These are phyloP conservation scores for Microctonus brassicae DNA, from an alignment of 2,888 invertebrate species.

Conservation along the genomic window DNA sequence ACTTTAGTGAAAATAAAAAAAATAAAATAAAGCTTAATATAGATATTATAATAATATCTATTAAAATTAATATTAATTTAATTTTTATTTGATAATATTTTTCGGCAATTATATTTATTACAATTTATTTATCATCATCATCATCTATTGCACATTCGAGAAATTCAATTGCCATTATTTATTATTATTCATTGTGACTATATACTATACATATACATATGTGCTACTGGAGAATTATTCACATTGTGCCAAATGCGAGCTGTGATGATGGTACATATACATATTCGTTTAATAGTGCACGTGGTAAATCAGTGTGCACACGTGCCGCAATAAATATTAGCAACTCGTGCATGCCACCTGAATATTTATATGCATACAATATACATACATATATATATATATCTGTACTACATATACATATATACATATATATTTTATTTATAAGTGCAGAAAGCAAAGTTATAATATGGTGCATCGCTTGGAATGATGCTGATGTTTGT, in stretches of 20 bases:
- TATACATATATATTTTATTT: background rate
- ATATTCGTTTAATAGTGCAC: conserved; percentile 3
- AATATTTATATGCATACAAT: too few species aligned
- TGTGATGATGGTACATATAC: background rate
- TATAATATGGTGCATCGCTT: conserved; percentile 22
- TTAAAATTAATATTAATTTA: background rate
- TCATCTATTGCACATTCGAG: background rate
- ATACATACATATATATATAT: too few species aligned
- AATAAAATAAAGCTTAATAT: too few species aligned
- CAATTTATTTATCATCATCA: background rate
- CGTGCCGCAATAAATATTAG: conserved; percentile 36
- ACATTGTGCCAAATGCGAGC: background rate
- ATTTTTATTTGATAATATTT: background rate
- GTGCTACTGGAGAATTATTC: background rate
- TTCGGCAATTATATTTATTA: background rate
- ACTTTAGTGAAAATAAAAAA: too few species aligned
- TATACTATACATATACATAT: background rate
- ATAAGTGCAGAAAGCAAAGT: background rate
- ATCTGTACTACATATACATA: too few species aligned
- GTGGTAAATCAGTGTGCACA: conserved; percentile 32
- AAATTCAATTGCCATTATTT: background rate
- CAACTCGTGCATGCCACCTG: conserved; percentile 10
- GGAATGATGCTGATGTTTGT: background rate
- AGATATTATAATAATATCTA: too few species aligned
- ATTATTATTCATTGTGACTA: background rate